These are phyloP conservation scores for Darevskia nairensis DNA, from an alignment of 2,797 vertebrate genomes.

Conservation along the genomic window DNA sequence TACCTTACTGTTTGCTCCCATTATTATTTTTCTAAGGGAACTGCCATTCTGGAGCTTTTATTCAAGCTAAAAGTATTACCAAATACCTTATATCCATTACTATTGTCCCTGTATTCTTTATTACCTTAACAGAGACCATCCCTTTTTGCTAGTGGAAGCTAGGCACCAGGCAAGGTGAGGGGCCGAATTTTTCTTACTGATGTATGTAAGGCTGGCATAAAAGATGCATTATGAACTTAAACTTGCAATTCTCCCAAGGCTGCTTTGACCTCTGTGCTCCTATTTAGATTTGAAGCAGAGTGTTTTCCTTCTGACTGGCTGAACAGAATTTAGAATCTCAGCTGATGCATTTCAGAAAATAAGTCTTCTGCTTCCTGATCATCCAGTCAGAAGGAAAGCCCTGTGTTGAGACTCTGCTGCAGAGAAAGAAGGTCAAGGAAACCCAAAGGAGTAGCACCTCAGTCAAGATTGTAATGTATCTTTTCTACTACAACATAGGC, in stretches of 20 bases:
- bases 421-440: slow-evolving; percentile 52
- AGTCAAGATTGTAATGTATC: slow-evolving; percentile 1
- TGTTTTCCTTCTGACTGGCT: slow-evolving; percentile 60
- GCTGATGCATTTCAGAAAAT: slow-evolving; percentile 58
- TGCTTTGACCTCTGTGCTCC: slow-evolving; percentile 61
- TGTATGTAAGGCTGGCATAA: slow-evolving; percentile 45
- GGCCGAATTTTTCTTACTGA: slow-evolving; percentile 30
- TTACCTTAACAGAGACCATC: background rate
- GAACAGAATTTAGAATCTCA: slow-evolving; percentile 62
- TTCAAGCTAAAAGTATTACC: background rate
- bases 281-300: slow-evolving; percentile 47
- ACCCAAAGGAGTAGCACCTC: slow-evolving; percentile 21
- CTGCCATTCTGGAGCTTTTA: background rate
- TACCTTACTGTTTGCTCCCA: background rate
- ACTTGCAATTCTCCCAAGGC: slow-evolving; percentile 54
- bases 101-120: background rate
- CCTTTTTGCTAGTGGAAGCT: background rate
- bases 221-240: slow-evolving; percentile 46
- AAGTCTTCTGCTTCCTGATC: slow-evolving; percentile 53
- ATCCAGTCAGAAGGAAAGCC: slow-evolving; percentile 51
- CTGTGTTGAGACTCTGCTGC: slow-evolving; percentile 54
- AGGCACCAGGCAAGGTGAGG: background rate
- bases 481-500: slow-evolving; percentile 43
- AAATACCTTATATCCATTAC: background rate
- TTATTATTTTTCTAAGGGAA: background rate